Evolutionary conservation across 2,797 vertebrate genomes (phyloP), one percentile per base, ranked within the genome.

Genomic region (Phylloscopus collybita): DNA sequence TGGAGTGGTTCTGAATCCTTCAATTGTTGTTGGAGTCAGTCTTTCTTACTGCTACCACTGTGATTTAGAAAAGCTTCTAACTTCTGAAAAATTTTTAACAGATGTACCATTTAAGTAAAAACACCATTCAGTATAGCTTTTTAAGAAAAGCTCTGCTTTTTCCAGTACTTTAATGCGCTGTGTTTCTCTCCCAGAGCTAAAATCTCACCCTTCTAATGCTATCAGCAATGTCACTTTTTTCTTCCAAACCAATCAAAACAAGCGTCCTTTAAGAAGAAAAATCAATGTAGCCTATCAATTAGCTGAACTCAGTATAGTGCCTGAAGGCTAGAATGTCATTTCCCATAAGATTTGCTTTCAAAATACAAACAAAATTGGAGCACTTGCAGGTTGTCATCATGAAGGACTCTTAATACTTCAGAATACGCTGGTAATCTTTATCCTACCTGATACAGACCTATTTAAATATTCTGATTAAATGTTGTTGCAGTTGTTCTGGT

Each of bases 281-380:
- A 94, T 96, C 93, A 86, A 93, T 96, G 54, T 84, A 75, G 22
- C 59, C 76, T 88, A 73, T 91, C 95, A 93, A 95, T 96, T 94
- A 92, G 27, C 67, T 90, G 62, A 93, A 92, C 44, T 90, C 73
- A 22, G 29, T 84, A 11, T 70, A 81, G 54, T 70, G 89, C 85
- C 88, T 79, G 34, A 57, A 92, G 92, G 85, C 90, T 56, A 73
- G 76, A 86, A 90, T 88, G 80, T 86, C 80, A 90, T 81, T 82
- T 94, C 40, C 54, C 3, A 0, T 75, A 61, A 70, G 66, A 83
- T 80, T 79, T 69, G 6, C 40, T 93, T 92, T 59, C 81, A 88
- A 93, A 83, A 92, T 32, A 30, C 40, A 84, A 71, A 79, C 70
- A 84, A 47, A 94, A 88, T 76, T 45, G 56, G 42, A 92, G 21